Base-by-base conservation (phyloP, 2,888 invertebrate genomes). In the Mactromeris polynyma region DNA sequence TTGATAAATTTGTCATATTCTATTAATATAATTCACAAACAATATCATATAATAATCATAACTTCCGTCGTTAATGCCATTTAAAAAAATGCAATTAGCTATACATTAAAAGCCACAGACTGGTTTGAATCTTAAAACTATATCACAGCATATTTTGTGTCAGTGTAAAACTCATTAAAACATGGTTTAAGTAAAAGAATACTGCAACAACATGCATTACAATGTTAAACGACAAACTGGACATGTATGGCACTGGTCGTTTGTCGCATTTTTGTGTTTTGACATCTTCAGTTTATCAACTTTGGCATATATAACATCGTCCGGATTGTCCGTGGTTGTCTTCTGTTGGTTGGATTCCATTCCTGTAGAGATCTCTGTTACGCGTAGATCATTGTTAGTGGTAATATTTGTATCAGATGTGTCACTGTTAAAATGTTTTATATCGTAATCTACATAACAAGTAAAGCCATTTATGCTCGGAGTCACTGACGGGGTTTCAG, bases 201-300 rank as follows among this genome's bases (percentile, higher is more conserved):
- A 42, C 11, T 42, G 42, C 11, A 11, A 42, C 42, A 46, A 46
- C 46, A 46, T 46, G 6, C 46, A 9, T 36, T 73, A 73, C 17
- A 36, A 73, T 7, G 73, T 6, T 73, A 73, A 33, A 73, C 83
- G 64, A 31, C 83, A 83, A 0, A 46, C 33, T 36, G 73, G 73
- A 73, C 83, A 83, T 7, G 14, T 33, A 40, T 46, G 42, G n/a
- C 9, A 69, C 11, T 69, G 42, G 26, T 46, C 33, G 33, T 31
- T 46, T 21, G 83, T 21, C 26, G 9, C 40, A 42, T 3, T 21
- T 73, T 73, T 26, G 6, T 64, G 58, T 21, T 38, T 82, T n/a
- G 79, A 33, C 46, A 81, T 85, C 69, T 80, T 85, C 33, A 69
- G 31, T n/a, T 79, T 38, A 31, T 85, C 80, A 17, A 80, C 80